Percentiles rank a stretch among this genome's conserved stretches.
Evolutionary conservation across 2,113 vertebrate genomes (phyloP).

Genomic region (Triplophysa dalaica): DNA sequence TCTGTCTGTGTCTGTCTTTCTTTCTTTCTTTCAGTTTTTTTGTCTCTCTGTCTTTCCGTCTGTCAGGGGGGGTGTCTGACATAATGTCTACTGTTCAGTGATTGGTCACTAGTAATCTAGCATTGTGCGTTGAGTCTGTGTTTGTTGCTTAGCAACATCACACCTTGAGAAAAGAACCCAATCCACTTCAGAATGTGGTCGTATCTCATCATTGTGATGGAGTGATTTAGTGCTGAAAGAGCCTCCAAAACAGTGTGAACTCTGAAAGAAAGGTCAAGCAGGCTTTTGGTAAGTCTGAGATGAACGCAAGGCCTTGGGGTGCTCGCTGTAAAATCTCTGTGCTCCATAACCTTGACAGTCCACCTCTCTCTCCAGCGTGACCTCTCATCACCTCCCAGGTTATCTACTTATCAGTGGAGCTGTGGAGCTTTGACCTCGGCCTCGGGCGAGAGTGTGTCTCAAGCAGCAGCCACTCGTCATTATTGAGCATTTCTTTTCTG

Average conservation of each 20-base stretch:
- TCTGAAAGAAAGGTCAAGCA: conserved; percentile 59
- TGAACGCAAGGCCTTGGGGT: conserved; percentile 24
- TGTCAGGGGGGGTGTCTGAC: conserved; percentile 39
- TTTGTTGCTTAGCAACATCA: conserved; percentile 55
- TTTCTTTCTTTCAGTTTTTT: background rate
- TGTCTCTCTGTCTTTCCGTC: background rate
- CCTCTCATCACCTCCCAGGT: conserved; percentile 6
- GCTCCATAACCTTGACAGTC: conserved; percentile 66
- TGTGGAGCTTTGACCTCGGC: conserved; percentile 34
- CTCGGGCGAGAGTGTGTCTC: conserved; percentile 40
- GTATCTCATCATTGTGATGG: conserved; percentile 44
- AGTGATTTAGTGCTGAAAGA: conserved; percentile 26
- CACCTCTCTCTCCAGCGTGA: conserved; percentile 22
- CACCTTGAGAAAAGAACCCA: conserved; percentile 21
- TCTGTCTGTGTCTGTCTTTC: background rate
- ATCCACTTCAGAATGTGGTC: conserved; percentile 29
- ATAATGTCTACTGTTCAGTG: conserved; percentile 6
- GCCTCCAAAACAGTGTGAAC: background rate
- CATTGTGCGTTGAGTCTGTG: conserved; percentile 37
- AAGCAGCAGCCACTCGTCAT: conserved; percentile 27
- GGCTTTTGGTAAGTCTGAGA: conserved; percentile 42
- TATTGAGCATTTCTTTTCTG: conserved; percentile 45
- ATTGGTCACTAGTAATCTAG: conserved; percentile 49
- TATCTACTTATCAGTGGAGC: conserved; percentile 22
- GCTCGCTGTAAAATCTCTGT: conserved; percentile 19